Base-by-base conservation (phyloP, 1,140 invertebrate genomes). In the Dinoponera quadriceps region DNA sequence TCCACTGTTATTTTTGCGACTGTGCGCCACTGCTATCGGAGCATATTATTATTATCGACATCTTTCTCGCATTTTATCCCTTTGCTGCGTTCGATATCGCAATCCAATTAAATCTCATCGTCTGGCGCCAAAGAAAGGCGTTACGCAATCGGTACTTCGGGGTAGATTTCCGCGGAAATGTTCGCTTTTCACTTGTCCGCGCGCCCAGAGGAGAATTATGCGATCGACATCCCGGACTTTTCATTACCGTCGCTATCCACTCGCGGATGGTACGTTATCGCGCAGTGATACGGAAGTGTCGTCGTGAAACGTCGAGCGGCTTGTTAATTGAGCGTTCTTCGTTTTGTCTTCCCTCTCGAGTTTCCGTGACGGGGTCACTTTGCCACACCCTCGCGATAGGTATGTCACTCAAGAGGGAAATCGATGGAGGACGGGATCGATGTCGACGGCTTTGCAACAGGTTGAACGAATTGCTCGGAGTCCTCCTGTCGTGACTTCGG, bases 401-500 rank as follows among this genome's bases (percentile, higher is more conserved):
- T 80, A 80, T 80, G 65, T 80, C 75, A 71, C 51, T 80, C 75
- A 80, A 80, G 75, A 80, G 65, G 75, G 51, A 84, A 88, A 88
- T 89, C 87, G 86, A 89, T 89, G 84, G 84, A 89, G 86, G 71
- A 86, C 84, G 38, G 88, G 81, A 87, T 89, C 82, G 82, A 89
- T 86, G 88, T 88, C 83, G 88, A 89, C 88, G 84, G 84, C 84
- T 72, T 89, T 84, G 88, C 88, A 89, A 89, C 88, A 89, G 88
- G 88, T 89, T 89, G 88, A 89, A 89, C 84, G 88, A 89, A 89
- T 89, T 78, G 88, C 78, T 78, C 84, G 74, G 57, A 77, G 84
- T 88, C 74, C 87, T 89, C 71, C 62, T 63, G 63, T 60, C 86
- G 48, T 77, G 85, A 57, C 85, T 84, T 80, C 68, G 87, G 65